These are phyloP conservation scores for Cranoglanis bouderius DNA, from an alignment of 2,113 vertebrate species.

Conservation along the genomic window DNA sequence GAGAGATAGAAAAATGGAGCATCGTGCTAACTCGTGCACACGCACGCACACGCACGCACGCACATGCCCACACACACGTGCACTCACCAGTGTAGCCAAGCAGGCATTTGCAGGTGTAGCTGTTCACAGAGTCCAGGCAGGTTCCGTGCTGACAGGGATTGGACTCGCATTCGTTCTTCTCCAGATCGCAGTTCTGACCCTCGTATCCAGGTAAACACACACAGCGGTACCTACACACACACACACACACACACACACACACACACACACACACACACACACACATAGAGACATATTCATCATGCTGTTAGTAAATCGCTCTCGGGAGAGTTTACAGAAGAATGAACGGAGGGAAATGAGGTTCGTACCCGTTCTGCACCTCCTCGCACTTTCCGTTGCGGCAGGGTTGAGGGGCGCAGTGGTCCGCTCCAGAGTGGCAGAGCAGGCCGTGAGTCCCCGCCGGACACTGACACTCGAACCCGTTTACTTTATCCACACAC, in stretches of 20 bases:
- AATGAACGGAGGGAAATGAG: background rate
- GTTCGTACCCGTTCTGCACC: conserved; percentile 75
- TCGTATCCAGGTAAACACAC: conserved; percentile 85
- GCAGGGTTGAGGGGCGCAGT: conserved; percentile 84
- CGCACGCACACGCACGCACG: background rate
- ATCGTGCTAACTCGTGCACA: background rate
- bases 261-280: background rate
- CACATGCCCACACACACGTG: background rate
- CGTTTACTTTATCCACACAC: conserved; percentile 81
- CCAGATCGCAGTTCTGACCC: conserved; percentile 83
- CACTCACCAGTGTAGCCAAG: conserved; percentile 85
- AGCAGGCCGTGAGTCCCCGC: conserved; percentile 81
- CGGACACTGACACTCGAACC: conserved; percentile 84
- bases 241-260: conserved; percentile 13
- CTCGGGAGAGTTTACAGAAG: background rate
- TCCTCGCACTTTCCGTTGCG: conserved; percentile 84
- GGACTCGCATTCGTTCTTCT: conserved; percentile 85
- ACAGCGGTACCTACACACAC: conserved; percentile 80
- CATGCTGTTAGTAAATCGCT: background rate
- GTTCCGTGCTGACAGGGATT: conserved; percentile 83
- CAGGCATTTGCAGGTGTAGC: conserved; percentile 83
- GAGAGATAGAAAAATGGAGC: background rate
- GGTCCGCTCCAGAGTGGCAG: conserved; percentile 85
- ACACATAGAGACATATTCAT: background rate
- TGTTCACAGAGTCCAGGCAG: conserved; percentile 82